phyloP scores from a whole-genome alignment of 2,888 invertebrate genomes.

The Acrocyrtus sp. region DNA sequence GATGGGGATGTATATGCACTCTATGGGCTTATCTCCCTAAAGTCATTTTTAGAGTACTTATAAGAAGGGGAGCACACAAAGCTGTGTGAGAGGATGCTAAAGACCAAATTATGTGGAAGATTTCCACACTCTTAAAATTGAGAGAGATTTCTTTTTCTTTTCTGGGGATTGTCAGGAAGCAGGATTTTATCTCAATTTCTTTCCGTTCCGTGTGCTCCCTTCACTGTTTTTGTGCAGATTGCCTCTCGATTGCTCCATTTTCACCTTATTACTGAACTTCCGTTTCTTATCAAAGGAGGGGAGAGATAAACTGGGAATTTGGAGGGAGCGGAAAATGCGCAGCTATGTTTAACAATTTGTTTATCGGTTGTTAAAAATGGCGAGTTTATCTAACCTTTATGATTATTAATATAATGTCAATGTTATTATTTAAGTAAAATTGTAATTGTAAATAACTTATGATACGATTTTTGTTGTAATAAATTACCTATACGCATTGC shows the following conservation, averaged over 20 bases:
- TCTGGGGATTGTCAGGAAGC: slow-evolving; percentile 22
- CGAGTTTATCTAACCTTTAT: no score
- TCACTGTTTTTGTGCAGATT: no score
- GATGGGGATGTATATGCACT: background rate
- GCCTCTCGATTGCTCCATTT: slow-evolving; percentile 25
- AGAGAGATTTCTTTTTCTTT: slow-evolving; percentile 25
- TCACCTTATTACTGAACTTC: slow-evolving; percentile 1
- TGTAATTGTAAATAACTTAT: no score
- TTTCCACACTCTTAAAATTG: slow-evolving; percentile 41
- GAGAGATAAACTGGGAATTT: no score
- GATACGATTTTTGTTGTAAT: no score
- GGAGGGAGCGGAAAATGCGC: no score
- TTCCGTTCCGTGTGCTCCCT: background rate
- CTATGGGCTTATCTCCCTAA: no score
- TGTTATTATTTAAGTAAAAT: no score
- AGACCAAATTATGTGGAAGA: slow-evolving; percentile 48
- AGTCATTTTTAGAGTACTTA: background rate
- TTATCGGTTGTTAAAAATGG: no score
- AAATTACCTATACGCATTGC: no score
- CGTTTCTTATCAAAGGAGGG: background rate
- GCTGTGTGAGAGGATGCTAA: slow-evolving; percentile 28
- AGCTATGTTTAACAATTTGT: no score
- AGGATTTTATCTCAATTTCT: slow-evolving; percentile 31
- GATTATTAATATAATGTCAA: no score
- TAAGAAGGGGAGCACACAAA: background rate